These are phyloP conservation scores for Chauna torquata DNA, from an alignment of 2,113 vertebrate genomes.

Conservation along the genomic window DNA sequence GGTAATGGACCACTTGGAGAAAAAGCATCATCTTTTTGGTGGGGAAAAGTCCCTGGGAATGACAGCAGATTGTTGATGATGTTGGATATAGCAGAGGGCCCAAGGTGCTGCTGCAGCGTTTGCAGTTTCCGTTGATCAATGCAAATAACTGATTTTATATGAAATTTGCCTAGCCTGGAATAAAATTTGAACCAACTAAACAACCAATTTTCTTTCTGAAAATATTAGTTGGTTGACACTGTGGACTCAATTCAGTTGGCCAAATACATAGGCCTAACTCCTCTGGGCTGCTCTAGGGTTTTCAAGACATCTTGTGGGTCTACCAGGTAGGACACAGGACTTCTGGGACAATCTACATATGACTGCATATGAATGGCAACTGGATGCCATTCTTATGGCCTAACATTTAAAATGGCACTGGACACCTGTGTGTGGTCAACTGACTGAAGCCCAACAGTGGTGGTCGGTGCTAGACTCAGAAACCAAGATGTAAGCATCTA, in stretches of 20 bases:
- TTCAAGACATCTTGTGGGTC: background rate
- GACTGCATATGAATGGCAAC: background rate
- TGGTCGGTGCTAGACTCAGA: background rate
- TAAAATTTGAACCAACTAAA: background rate
- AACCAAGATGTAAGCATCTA: background rate
- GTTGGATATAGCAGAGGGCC: background rate
- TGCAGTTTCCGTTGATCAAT: background rate
- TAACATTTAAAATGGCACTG: background rate
- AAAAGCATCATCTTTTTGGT: rapidly evolving
- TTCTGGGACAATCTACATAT: background rate
- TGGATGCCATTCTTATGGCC: background rate
- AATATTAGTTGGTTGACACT: background rate
- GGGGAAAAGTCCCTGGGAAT: background rate
- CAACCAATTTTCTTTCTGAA: background rate
- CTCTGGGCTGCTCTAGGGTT: background rate
- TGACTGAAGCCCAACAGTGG: background rate
- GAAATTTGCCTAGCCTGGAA: background rate
- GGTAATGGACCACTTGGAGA: background rate
- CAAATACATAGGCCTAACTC: background rate
- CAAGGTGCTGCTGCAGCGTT: background rate
- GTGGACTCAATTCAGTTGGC: background rate
- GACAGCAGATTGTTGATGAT: background rate
- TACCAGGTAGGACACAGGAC: background rate
- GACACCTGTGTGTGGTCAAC: background rate
- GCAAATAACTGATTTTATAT: background rate